These are phyloP conservation scores for Brachionus plicatilis DNA, from an alignment of 1,140 invertebrate species.

Conservation along the genomic window DNA sequence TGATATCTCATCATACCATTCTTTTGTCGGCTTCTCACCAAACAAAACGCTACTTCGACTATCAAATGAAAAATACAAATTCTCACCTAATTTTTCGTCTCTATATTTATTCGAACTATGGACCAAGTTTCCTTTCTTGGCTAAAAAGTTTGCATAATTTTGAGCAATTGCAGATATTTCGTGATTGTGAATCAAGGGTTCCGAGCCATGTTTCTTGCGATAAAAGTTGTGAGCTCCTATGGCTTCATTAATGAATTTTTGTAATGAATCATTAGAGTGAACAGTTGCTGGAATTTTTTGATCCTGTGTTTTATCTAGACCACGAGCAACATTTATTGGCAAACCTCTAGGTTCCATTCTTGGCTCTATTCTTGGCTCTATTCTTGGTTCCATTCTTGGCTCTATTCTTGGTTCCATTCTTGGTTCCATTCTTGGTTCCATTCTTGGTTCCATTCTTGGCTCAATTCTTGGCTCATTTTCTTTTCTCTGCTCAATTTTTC, in stretches of 20 bases:
- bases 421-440: neutral
- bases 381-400: no score
- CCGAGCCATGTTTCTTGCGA: conserved; percentile 66
- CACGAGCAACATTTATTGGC: neutral
- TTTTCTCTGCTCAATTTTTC: neutral
- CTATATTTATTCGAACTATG: conserved; percentile 60
- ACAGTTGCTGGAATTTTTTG: neutral
- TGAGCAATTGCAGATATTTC: conserved; percentile 63
- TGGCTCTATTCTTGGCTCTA: neutral
- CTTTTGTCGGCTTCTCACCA: conserved; percentile 76
- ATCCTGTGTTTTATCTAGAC: neutral
- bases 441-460: neutral
- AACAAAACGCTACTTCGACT: conserved; percentile 37
- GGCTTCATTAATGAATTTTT: conserved; percentile 23
- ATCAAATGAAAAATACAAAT: neutral
- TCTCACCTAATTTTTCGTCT: neutral
- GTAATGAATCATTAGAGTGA: neutral
- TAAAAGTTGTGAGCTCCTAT: conserved; percentile 70
- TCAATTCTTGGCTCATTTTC: neutral
- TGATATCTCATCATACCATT: conserved; percentile 75
- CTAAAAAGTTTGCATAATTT: conserved; percentile 73
- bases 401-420: no score
- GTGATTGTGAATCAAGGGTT: conserved; percentile 64
- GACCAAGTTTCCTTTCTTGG: conserved; percentile 64
- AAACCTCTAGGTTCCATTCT: neutral